Conservation (phyloP, 2,888 invertebrate species). For the Cylindroiulus punctatus region DNA sequence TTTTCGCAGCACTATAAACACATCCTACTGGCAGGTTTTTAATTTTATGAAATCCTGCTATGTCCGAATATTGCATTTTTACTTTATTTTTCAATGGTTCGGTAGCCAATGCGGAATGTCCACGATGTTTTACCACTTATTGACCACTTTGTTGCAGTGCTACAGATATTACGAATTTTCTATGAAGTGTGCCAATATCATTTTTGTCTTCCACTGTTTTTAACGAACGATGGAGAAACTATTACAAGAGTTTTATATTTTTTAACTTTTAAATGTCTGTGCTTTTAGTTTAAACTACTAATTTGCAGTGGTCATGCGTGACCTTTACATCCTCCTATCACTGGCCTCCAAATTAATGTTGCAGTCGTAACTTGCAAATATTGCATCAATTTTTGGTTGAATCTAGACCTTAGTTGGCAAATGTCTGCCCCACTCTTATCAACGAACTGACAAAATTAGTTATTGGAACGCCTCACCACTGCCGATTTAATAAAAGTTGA, state of each 20-base stretch:
- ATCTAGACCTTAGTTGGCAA: not conserved
- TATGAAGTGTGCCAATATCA: not conserved
- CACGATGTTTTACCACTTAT: not conserved
- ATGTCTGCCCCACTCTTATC: not conserved
- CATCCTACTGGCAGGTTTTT: not conserved
- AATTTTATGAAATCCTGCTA: not conserved
- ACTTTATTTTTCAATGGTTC: not conserved
- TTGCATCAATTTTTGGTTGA: not conserved
- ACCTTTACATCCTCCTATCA: not conserved
- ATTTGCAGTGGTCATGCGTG: slow-evolving; percentile 22
- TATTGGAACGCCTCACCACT: not conserved
- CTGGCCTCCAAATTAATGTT: not conserved
- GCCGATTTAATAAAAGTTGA: not conserved
- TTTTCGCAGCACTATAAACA: not conserved
- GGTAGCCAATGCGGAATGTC: not conserved
- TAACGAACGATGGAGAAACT: not conserved
- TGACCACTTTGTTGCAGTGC: not conserved
- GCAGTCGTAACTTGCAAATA: not conserved
- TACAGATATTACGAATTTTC: not conserved
- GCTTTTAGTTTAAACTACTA: slow-evolving; percentile 8
- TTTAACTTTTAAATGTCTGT: not conserved
- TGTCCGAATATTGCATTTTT: not conserved
- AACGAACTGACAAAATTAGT: not conserved
- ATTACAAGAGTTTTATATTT: not conserved
- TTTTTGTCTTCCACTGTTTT: not conserved